phyloP scores from a whole-genome alignment of 2,888 invertebrate genomes.

The Punctoribates punctum region DNA sequence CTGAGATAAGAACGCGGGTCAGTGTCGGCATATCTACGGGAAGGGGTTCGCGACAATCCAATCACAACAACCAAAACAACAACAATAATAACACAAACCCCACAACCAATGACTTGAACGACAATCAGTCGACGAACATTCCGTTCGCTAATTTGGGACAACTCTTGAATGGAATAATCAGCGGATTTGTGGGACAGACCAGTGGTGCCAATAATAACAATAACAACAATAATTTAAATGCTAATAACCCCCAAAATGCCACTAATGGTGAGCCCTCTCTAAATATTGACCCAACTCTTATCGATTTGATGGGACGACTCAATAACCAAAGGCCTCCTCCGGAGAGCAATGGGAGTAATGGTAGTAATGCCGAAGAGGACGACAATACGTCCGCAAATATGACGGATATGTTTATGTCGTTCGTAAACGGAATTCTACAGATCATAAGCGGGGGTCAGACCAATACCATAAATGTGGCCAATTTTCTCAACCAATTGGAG shows the following conservation, averaged over 20 bases:
- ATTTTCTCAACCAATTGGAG: slow-evolving; percentile 54
- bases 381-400: not conserved
- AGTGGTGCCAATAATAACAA: not conserved
- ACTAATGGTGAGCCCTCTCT: slow-evolving; percentile 6
- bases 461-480: slow-evolving; percentile 53
- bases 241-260: not conserved
- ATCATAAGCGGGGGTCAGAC: slow-evolving; percentile 25
- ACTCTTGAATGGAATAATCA: slow-evolving; percentile 15
- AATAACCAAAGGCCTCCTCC: not conserved
- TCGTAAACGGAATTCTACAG: slow-evolving; percentile 26
- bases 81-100: not conserved
- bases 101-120: not conserved
- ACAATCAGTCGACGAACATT: not conserved
- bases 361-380: not conserved
- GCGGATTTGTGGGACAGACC: not conserved
- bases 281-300: slow-evolving; percentile 10
- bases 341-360: not conserved
- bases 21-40: slow-evolving; percentile 5
- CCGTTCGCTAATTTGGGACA: slow-evolving; percentile 21
- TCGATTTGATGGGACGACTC: slow-evolving; percentile 16
- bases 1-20: slow-evolving; percentile 27
- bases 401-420: slow-evolving; percentile 28
- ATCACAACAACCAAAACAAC: not conserved
- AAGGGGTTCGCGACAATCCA: not conserved
- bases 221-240: not conserved